Conservation (phyloP, 2,888 invertebrate species). For the Papilio protenor region DNA sequence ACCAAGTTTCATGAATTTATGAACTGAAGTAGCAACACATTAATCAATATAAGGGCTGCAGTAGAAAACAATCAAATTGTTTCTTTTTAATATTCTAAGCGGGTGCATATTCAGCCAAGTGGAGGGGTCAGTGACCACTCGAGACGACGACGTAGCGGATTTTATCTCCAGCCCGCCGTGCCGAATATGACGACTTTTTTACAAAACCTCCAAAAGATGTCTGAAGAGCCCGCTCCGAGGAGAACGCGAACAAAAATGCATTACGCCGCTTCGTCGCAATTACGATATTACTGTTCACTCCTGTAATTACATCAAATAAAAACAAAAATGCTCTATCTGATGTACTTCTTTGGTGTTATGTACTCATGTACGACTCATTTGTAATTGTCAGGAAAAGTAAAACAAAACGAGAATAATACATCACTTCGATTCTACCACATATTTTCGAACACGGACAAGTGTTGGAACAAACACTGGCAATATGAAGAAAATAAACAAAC, state of each 20-base stretch:
- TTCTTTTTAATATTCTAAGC: constrained; percentile 1
- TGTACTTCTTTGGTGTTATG: constrained; percentile 7
- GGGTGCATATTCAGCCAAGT: constrained; percentile 42
- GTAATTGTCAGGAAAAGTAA: not conserved
- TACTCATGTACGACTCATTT: not conserved
- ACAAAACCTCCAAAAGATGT: constrained; percentile 68
- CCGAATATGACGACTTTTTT: constrained; percentile 75
- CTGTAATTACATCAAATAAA: constrained; percentile 41
- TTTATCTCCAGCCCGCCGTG: constrained; percentile 62
- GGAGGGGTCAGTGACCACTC: constrained; percentile 69
- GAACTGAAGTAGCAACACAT: not conserved
- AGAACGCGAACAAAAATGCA: constrained; percentile 69
- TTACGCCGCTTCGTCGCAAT: constrained; percentile 56
- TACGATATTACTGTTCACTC: constrained; percentile 46
- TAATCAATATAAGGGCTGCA: not conserved
- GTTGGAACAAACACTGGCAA: constrained; percentile 26
- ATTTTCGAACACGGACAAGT: constrained; percentile 24
- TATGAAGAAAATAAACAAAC: constrained; percentile 41
- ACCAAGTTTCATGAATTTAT: not conserved
- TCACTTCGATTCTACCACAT: constrained; percentile 6
- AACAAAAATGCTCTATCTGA: constrained; percentile 33
- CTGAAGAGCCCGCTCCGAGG: constrained; percentile 66
- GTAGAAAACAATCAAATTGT: not conserved
- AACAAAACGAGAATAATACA: not conserved
- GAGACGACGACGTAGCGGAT: constrained; percentile 67